Conservation (phyloP, 2,113 vertebrate species). For the Coptodon bakossiorum region DNA sequence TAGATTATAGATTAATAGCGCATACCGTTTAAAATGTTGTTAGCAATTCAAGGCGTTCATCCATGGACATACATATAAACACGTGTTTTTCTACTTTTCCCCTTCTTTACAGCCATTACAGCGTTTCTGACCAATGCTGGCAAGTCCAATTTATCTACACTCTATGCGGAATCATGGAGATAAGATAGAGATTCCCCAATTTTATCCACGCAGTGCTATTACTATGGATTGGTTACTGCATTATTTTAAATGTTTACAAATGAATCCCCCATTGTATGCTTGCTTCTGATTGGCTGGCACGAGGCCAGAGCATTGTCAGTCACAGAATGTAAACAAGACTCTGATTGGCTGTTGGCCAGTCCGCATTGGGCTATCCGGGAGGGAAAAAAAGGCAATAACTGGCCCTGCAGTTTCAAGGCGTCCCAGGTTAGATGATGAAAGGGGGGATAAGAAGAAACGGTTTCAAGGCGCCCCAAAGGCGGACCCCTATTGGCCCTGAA, state of each 20-base stretch:
- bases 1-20: not conserved
- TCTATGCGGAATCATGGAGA: not conserved
- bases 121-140: not conserved
- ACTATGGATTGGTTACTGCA: conserved; percentile 34
- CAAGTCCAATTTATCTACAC: not conserved
- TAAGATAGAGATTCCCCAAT: conserved; percentile 9
- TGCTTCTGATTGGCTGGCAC: conserved; percentile 80
- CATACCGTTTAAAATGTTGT: not conserved
- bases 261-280: conserved; percentile 10
- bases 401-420: conserved; percentile 88
- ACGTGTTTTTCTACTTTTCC: not conserved
- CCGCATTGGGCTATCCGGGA: conserved; percentile 83
- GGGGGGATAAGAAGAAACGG: conserved; percentile 81
- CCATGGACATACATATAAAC: not conserved
- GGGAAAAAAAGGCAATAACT: conserved; percentile 80
- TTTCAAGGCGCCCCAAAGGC: conserved; percentile 87
- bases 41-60: not conserved
- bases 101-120: not conserved
- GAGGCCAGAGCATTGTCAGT: conserved; percentile 83
- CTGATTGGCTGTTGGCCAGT: conserved; percentile 94
- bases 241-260: conserved; percentile 61
- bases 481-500: conserved; percentile 78
- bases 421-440: conserved; percentile 84
- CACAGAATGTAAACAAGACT: conserved; percentile 95
- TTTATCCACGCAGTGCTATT: conserved; percentile 17